Percentiles rank a stretch among this genome's conserved stretches.
Evolutionary conservation across 2,888 invertebrate species (phyloP).

Genomic region (Trachelus stipa): DNA sequence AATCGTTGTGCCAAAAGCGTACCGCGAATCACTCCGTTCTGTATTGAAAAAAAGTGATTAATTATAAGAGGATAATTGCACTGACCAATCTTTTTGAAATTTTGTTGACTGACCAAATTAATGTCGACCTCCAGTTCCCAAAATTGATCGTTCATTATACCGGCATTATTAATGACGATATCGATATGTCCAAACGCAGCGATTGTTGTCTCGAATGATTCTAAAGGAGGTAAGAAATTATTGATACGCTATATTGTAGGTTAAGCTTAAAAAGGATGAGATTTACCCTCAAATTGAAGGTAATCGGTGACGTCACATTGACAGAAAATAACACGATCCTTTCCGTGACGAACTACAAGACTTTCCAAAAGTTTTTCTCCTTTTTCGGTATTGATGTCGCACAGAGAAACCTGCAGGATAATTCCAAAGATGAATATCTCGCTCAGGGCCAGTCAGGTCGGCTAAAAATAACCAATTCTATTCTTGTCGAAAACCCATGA

Average conservation of each 20-base stretch:
- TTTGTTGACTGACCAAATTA: conserved; percentile 73
- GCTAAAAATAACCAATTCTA: conserved; percentile 37
- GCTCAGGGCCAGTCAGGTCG: conserved; percentile 14
- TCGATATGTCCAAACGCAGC: conserved; percentile 79
- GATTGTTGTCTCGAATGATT: conserved; percentile 80
- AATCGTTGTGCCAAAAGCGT: conserved; percentile 80
- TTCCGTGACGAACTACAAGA: conserved; percentile 74
- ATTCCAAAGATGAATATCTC: not conserved
- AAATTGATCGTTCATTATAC: conserved; percentile 81
- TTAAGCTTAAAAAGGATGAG: conserved; percentile 12
- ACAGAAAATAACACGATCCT: conserved; percentile 78
- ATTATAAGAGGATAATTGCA: conserved; percentile 1
- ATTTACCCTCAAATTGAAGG: conserved; percentile 79
- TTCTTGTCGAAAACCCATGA: conserved; percentile 18
- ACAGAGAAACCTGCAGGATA: conserved; percentile 75
- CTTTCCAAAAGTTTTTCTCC: conserved; percentile 78
- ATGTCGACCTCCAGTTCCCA: conserved; percentile 83
- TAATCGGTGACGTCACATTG: conserved; percentile 84
- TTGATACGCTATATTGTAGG: conserved; percentile 6
- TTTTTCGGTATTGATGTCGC: conserved; percentile 78
- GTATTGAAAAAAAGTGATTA: conserved; percentile 17
- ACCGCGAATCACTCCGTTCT: conserved; percentile 84
- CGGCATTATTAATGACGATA: conserved; percentile 85
- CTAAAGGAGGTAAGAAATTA: conserved; percentile 61
- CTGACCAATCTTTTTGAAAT: not conserved